phyloP scores from a whole-genome alignment of 23 tunicate genomes.

The Styela plicata region DNA sequence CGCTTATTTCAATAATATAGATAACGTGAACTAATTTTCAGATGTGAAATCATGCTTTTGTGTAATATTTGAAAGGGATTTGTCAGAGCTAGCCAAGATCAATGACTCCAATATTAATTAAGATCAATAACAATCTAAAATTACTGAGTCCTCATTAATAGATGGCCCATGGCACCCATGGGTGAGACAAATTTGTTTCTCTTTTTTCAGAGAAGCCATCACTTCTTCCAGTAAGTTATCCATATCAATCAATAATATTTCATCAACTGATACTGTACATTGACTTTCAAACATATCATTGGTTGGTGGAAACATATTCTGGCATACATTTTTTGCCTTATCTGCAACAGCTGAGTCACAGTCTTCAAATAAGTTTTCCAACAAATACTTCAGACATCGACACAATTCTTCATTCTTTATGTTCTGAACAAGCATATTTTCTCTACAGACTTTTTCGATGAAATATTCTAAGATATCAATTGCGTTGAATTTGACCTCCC shows the following conservation, averaged over 20 bases:
- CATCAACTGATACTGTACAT: neutral
- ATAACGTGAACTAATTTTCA: too few species aligned
- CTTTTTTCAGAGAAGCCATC: slow-evolving; percentile 1
- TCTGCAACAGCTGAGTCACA: slow-evolving; percentile 14
- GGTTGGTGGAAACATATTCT: neutral
- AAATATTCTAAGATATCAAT: neutral
- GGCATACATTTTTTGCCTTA: slow-evolving; percentile 5
- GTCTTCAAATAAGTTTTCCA: slow-evolving; percentile 7
- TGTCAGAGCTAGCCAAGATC: neutral
- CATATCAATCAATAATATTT: neutral
- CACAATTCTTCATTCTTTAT: neutral
- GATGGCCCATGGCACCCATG: slow-evolving; percentile 14
- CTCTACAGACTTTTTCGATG: neutral
- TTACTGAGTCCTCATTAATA: slow-evolving; percentile 19
- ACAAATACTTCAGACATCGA: neutral
- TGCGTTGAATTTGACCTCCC: slow-evolving; percentile 28
- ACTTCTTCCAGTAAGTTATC: slow-evolving; percentile 7
- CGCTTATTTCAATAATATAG: too few species aligned
- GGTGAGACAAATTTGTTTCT: neutral
- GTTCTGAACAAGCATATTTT: neutral
- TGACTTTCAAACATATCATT: neutral
- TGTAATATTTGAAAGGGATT: neutral
- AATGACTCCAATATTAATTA: neutral
- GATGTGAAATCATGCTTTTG: too few species aligned
- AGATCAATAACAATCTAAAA: slow-evolving; percentile 22